Base-by-base conservation (phyloP, 2,113 vertebrate genomes). In the Callopanchax toddi region DNA sequence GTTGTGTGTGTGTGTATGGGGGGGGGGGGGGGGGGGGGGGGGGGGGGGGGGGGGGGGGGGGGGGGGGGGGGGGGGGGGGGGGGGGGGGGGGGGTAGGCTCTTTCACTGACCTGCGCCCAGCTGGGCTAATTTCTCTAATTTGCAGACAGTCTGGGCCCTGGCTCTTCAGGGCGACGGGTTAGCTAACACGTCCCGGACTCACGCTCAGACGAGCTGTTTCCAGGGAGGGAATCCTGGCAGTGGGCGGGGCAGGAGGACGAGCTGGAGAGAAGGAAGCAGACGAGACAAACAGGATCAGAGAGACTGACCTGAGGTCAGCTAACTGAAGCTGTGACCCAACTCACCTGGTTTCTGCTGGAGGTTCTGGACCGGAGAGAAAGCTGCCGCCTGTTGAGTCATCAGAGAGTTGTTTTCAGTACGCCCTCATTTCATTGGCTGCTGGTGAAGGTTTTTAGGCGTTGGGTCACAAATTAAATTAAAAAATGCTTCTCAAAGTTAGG, bases 41-140 rank as follows among this genome's bases (percentile, higher is more conserved):
- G 46, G 51, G 52, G 65, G 65, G 61, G 54, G 78, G 74, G 72
- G 50, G 46, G 51, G 52, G 65, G 65, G 61, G 54, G 78, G 74
- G 72, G 50, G 46, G 51, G 52, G 65, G 65, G 61, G 54, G 78
- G 74, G 72, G 50, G 46, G 51, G 52, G 65, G 65, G 61, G 54
- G 78, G 74, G 50, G 46, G 51, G 52, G 65, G 65, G 61, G 54
- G 78, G 74, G 72, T 78, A 60, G 72, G 74, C 48, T 83, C 83
- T 89, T 86, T 87, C 86, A 85, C 89, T 88, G 81, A 51, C 56
- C 74, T 7, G 65, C 6, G 60, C 73, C 76, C 37, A 53, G 58
- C 76, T 85, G 74, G 67, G 90, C 91, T 92, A 91, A 91, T 91
- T 92, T 91, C 87, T 90, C 79, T 91, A 92, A 92, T 92, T 89